Evolutionary conservation across 2,888 invertebrate species (phyloP), one percentile per base, ranked within the genome.

Genomic region (Hipparchia semele): DNA sequence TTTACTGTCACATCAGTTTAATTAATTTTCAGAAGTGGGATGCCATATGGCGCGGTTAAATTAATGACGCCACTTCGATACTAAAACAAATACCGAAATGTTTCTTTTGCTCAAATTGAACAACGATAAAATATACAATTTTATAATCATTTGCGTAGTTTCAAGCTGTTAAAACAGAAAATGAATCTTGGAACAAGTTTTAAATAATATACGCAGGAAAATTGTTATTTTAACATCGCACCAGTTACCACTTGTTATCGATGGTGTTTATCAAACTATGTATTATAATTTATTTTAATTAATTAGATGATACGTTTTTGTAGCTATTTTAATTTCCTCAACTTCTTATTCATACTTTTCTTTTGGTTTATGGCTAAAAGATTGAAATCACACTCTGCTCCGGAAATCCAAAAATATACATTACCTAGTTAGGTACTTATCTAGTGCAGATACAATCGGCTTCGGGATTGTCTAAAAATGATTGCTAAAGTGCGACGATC

Each of bases 81-180:
- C 59, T 68, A 49, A 68, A 49, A 49, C 13, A 68, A 49, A 68
- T 13, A 58, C 49, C 7, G 33, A 59, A 23, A 59, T 59, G 49
- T 58, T 59, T 68, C 9, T 68, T 68, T 60, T 46, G 6, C n/a
- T 49, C 6, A 58, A 67, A 67, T 46, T 58, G 58, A 58, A 68
- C 56, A 58, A 45, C 56, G 54, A 46, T 58, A 23, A 23, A 23
- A 45, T 46, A 13, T 68, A 23, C 39, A 23, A 33, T 68, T 59
- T 51, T 33, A 49, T 59, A 59, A 33, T 51, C 49, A 68, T 60
- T 68, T 23, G 46, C 58, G n/a, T 68, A 49, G 33, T 12, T 51
- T 2, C 49, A 51, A 51, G 68, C 68, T 68, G 68, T 68, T 59
- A 4, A 68, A 59, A 68, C 49, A 49, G 12, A 59, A 59, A 59